Base-by-base conservation (phyloP, 92 coral and sea anemone genomes). In the Zoanthus solanderi region DNA sequence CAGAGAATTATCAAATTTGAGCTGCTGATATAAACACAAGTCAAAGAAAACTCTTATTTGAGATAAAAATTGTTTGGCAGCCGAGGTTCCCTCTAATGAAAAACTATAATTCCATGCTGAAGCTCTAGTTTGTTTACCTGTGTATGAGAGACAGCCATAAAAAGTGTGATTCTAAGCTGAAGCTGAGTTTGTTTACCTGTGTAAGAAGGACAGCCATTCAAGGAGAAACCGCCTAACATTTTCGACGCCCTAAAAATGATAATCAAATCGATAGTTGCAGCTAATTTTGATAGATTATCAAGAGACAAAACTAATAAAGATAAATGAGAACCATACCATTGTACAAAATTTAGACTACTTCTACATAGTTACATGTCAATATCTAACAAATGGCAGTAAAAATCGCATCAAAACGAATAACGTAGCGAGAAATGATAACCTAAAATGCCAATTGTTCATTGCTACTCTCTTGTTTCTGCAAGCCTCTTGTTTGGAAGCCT, bases 171-270 rank as follows among this genome's bases (percentile, higher is more conserved):
- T 37, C 42, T 37, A 17, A 63, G 17, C 17, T n/a, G 9, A 18
- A 4, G 1, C 6, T 14, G 5, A 15, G 29, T 5, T 63, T 71
- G 48, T 83, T 87, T 75, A 97, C 99, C 99, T 93, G 93, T 94
- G 94, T 9, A 93, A 92, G 68, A 97, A 97, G 45, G 99, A 95
- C 56, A 97, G 69, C 99, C 99, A 97, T 76, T 97, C 99, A 48
- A 97, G 89, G 7, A 97, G 95, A 87, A 97, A 97, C 30, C 93
- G 92, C 56, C 99, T 90, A 6, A 98, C 94, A 75, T 92, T 97
- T 88, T 97, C 99, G 68, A 97, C 98, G 72, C 99, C 99, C 99
- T 97, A 80, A 13, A 83, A 79, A 31, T 71, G 52, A 63, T 45
- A 83, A 72, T 2, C 37, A 53, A 29, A 69, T 17, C 50, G 34